Evolutionary conservation across 2,113 vertebrate genomes (phyloP).

Genomic region (Turdus rufiventris): DNA sequence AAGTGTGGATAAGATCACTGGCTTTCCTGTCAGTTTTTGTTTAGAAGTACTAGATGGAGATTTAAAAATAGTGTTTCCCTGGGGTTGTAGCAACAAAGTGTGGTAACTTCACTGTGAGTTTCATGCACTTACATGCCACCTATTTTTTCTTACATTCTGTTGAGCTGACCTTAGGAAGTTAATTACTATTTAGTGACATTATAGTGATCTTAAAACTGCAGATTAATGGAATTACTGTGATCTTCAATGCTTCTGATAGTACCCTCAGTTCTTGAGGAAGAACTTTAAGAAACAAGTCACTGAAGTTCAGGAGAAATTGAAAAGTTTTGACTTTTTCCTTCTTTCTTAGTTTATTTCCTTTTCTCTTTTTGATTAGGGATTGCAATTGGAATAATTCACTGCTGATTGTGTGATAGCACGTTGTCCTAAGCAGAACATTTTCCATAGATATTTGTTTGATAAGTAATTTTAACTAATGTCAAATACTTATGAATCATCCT

Average conservation of each 20-base stretch:
- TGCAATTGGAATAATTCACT: neutral
- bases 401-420: neutral
- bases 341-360: neutral
- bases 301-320: neutral
- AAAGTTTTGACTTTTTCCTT: neutral
- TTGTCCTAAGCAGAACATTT: constrained; percentile 21
- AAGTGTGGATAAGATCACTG: neutral
- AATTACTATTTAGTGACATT: neutral
- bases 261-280: neutral
- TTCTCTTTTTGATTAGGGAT: neutral
- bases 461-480: constrained; percentile 49
- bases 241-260: neutral
- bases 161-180: neutral
- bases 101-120: neutral
- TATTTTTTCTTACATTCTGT: neutral
- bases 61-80: neutral
- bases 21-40: neutral
- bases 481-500: constrained; percentile 56
- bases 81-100: neutral
- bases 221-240: neutral
- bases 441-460: constrained; percentile 29
- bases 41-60: neutral
- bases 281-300: neutral
- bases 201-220: neutral
- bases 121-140: neutral